phyloP scores from a whole-genome alignment of 1,140 invertebrate species.

The Tenebrio molitor region DNA sequence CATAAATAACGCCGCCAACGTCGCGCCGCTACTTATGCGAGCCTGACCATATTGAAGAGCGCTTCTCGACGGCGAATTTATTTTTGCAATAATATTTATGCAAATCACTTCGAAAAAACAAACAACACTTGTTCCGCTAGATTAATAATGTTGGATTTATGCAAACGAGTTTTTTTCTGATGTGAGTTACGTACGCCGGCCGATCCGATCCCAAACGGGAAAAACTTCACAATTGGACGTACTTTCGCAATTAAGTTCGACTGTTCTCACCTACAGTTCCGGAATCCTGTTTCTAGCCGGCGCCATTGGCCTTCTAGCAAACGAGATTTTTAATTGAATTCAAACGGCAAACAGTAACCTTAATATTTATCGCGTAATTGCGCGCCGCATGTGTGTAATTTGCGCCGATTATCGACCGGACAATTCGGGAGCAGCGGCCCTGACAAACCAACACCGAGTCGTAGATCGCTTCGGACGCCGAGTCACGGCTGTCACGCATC shows the following conservation, averaged over 20 bases:
- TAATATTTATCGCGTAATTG: constrained; percentile 35
- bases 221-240: constrained; percentile 27
- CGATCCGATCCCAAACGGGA: constrained; percentile 14
- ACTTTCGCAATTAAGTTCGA: constrained; percentile 14
- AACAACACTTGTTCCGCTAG: constrained; percentile 39
- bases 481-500: no score
- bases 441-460: no score
- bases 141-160: constrained; percentile 37
- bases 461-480: no score
- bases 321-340: constrained; percentile 41
- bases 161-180: constrained; percentile 17
- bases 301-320: constrained; percentile 20
- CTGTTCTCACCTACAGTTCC: constrained; percentile 30
- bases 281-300: constrained; percentile 31
- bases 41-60: neutral
- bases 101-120: constrained; percentile 15
- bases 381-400: constrained; percentile 11
- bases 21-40: neutral
- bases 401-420: neutral
- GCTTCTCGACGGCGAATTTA: neutral
- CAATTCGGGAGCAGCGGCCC: no score
- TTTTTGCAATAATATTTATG: constrained; percentile 26
- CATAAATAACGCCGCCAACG: neutral
- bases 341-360: constrained; percentile 20
- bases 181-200: constrained; percentile 13